These are phyloP conservation scores for Hozukius guyotensis DNA, from an alignment of 2,797 vertebrate species.

Conservation along the genomic window DNA sequence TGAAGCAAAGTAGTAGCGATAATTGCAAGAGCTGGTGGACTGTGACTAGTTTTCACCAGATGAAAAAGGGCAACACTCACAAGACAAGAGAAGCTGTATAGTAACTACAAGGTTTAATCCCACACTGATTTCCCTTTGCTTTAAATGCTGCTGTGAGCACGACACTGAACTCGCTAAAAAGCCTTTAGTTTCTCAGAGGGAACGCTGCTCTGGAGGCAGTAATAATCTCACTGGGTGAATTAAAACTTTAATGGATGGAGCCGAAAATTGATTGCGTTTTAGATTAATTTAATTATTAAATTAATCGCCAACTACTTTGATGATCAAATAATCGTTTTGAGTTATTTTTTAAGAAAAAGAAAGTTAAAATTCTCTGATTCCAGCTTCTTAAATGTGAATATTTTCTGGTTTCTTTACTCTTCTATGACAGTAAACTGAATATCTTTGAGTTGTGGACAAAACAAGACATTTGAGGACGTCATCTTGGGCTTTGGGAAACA, in stretches of 20 bases:
- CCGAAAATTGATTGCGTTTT: neutral
- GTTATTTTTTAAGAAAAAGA: no score
- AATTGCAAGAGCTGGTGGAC: slow-evolving; percentile 3
- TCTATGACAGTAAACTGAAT: no score
- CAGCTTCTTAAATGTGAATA: no score
- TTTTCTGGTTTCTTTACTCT: no score
- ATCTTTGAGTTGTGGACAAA: no score
- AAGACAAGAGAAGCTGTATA: slow-evolving; percentile 37
- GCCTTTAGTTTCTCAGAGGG: slow-evolving; percentile 24
- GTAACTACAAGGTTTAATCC: neutral
- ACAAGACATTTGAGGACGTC: no score
- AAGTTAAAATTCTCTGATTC: no score
- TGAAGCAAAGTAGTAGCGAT: slow-evolving; percentile 14
- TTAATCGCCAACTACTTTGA: no score
- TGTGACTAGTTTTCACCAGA: neutral
- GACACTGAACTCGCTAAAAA: neutral
- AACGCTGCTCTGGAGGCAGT: slow-evolving; percentile 27
- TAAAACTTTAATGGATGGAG: slow-evolving; percentile 11
- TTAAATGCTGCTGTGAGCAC: slow-evolving; percentile 14
- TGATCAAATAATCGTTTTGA: no score
- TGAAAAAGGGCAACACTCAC: neutral
- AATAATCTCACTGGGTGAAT: slow-evolving; percentile 17
- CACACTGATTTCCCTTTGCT: neutral
- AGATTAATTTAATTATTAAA: no score
- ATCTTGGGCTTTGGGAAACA: no score